Base-by-base conservation (phyloP, 2,113 vertebrate species). In the Cichladusa arquata region DNA sequence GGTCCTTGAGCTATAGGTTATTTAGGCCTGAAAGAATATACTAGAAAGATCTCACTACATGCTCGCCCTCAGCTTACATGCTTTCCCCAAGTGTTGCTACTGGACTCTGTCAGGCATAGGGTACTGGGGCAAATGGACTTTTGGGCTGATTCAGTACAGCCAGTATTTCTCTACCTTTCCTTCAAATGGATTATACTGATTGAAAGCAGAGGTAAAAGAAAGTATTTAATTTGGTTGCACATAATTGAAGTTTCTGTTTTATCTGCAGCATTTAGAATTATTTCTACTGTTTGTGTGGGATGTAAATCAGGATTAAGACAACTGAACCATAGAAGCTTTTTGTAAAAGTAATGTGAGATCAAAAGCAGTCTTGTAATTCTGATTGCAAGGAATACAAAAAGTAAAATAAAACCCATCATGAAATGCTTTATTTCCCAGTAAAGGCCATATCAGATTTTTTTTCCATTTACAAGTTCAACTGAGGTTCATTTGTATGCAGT, bases 381-480 rank as follows among this genome's bases (percentile, higher is more conserved):
- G 54, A 28, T 83, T 5, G 14, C 58, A n/a, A 90, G 62, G 40
- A 58, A 66, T 73, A 62, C n/a, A 85, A 53, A 60, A 89, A 95
- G 45, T 69, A 38, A 92, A 88, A 81, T 86, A 88, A 92, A 96
- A 92, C 36, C 34, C 60, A 40, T 74, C 33, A 6, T n/a, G 14
- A 90, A 83, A 88, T 28, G 25, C 48, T 88, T 81, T 84, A 38
- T 96, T 90, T 86, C 72, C 61, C 60, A 50, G 53, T 64, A 60
- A 79, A 70, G 60, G 53, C 76, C 48, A 3, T 61, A 90, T 86
- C 72, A 34, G 79, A 92, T 69, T 92, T 92, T 93, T 93, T 92
- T 91, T 71, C 86, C 40, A 19, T 74, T 81, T 86, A 40, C 48
- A 48, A 93, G 72, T 84, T 71, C 57, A 92, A 89, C 91, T 93